Conservation (phyloP, 2,797 vertebrate species). For the Acridotheres tristis region DNA sequence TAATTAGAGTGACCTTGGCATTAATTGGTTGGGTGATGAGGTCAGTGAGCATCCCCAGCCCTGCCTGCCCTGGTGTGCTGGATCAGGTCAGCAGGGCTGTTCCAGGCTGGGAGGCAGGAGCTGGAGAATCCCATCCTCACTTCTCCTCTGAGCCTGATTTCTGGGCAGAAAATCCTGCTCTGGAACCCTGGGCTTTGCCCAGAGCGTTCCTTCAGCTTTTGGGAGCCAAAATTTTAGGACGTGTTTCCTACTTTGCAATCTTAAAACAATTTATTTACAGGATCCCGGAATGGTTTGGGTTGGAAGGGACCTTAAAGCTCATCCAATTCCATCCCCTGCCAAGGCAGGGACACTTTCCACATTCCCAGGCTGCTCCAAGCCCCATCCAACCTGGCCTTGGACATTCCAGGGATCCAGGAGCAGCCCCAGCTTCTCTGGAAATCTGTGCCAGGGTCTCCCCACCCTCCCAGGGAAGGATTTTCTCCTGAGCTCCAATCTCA, state of each 20-base stretch:
- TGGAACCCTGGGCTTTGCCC: background rate
- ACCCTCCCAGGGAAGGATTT: background rate
- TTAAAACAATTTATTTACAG: background rate
- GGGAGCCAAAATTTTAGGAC: background rate
- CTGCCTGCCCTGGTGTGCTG: accelerated
- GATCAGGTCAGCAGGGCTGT: background rate
- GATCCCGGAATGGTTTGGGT: background rate
- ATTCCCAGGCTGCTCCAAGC: accelerated
- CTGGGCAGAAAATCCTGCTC: background rate
- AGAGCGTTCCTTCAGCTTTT: background rate
- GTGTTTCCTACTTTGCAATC: background rate
- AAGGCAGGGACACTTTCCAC: background rate
- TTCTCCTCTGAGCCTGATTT: background rate
- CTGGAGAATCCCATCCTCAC: background rate
- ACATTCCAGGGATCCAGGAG: background rate
- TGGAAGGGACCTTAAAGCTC: background rate
- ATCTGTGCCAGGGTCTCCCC: background rate
- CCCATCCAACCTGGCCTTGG: background rate
- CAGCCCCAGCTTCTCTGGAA: background rate
- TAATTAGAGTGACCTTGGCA: background rate
- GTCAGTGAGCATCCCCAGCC: background rate
- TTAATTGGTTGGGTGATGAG: background rate
- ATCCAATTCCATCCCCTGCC: background rate
- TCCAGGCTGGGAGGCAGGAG: background rate
- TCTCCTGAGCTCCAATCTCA: background rate